Base-by-base conservation (phyloP, 2,113 vertebrate species). In the Pelodiscus sinensis region DNA sequence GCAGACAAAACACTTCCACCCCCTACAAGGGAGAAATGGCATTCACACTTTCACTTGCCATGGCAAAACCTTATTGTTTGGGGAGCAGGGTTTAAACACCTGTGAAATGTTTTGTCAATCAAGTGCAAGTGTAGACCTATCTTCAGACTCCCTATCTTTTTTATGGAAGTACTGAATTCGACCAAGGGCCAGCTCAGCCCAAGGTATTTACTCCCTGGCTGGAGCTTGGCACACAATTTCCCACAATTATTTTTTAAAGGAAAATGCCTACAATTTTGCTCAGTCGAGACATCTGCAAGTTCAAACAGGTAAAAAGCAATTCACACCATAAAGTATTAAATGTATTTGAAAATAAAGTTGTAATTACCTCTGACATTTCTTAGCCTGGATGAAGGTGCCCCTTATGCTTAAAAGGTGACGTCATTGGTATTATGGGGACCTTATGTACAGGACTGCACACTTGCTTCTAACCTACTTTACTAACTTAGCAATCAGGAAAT, bases 221-320 rank as follows among this genome's bases (percentile, higher is more conserved):
- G 79, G 86, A 92, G 90, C 86, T 75, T 94, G 96, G 94, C 94
- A 79, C 93, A 88, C 91, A 87, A 92, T 97, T 97, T 96, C 92
- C 94, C 87, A 71, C 96, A 97, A 97, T 97, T 97, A 97, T 93
- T 97, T 96, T 96, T 94, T 96, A 96, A 83, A 97, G 89, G 82
- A 96, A 91, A 94, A 95, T 57, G 94, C 94, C 95, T 96, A 94
- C 90, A 95, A 89, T 95, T 96, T 93, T 95, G 87, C 88, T 87
- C 92, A 86, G 73, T 90, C 93, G 84, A 92, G 81, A 96, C 94
- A 78, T 81, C 89, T 2, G 1, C 79, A 96, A 97, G 96, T 97
- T 97, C 95, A 97, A 97, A 97, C 95, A 94, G 93, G 89, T 81
- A 93, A 94, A 92, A 91, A 94, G 78, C 79, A 78, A 96, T 97